These are phyloP conservation scores for Agapostemon virescens DNA, from an alignment of 2,888 invertebrate genomes.

Conservation along the genomic window DNA sequence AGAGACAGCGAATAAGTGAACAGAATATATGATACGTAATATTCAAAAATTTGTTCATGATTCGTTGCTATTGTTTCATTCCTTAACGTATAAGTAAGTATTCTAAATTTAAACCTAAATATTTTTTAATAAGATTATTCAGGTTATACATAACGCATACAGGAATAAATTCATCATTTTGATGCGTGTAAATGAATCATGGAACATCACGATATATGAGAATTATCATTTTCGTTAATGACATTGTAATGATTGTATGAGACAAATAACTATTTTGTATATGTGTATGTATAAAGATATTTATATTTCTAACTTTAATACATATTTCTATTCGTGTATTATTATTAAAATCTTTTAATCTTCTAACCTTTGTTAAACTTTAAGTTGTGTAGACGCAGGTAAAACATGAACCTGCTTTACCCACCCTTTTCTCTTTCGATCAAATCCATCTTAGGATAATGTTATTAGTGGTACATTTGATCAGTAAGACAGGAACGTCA, in stretches of 20 bases:
- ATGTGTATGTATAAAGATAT: background rate
- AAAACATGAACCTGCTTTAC: background rate
- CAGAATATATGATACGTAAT: background rate
- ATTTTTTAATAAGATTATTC: background rate
- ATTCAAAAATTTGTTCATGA: background rate
- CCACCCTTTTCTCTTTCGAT: background rate
- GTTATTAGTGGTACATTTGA: conserved; percentile 27
- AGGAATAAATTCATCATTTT: background rate
- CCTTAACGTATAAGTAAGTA: background rate
- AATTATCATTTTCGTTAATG: background rate
- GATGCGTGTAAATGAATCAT: background rate
- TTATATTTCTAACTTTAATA: background rate
- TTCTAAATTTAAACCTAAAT: background rate
- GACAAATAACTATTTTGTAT: background rate
- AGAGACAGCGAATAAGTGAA: no score
- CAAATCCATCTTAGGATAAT: background rate
- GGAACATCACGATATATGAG: background rate
- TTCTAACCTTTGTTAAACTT: background rate
- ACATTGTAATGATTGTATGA: background rate
- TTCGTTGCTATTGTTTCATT: background rate
- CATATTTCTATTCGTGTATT: background rate
- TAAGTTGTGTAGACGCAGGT: background rate
- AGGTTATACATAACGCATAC: background rate
- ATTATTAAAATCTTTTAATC: background rate
- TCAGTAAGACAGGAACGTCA: conserved; percentile 29